phyloP scores from a whole-genome alignment of 2,797 vertebrate species.

The Acanthis flammea region DNA sequence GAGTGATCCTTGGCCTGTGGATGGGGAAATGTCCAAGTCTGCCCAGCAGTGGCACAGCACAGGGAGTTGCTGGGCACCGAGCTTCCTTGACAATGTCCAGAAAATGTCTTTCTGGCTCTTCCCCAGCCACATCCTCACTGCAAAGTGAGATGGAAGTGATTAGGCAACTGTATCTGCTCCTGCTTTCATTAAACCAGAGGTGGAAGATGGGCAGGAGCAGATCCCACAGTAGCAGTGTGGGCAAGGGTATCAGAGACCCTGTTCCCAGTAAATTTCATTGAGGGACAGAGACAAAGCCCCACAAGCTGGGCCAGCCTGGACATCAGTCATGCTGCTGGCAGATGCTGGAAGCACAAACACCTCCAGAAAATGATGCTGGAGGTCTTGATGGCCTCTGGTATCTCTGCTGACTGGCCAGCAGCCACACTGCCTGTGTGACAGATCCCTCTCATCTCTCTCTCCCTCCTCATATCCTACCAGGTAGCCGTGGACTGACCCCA shows the following conservation, averaged over 20 bases:
- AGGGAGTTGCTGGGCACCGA: neutral
- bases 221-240: neutral
- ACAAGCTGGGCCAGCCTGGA: neutral
- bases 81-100: neutral
- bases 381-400: neutral
- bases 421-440: neutral
- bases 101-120: neutral
- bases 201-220: neutral
- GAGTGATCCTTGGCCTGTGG: fast-evolving
- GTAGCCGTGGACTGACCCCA: neutral
- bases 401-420: neutral
- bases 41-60: neutral
- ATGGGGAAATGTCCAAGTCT: neutral
- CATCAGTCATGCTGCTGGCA: neutral
- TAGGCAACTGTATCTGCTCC: neutral
- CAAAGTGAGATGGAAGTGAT: neutral
- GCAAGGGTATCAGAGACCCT: neutral
- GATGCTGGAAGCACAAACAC: neutral
- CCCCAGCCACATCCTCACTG: neutral
- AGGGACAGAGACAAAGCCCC: neutral
- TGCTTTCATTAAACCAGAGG: neutral
- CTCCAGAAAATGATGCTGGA: neutral
- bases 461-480: neutral
- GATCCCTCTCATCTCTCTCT: neutral
- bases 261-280: neutral